phyloP scores from a whole-genome alignment of 2,888 invertebrate species.

The Cephus runcator region DNA sequence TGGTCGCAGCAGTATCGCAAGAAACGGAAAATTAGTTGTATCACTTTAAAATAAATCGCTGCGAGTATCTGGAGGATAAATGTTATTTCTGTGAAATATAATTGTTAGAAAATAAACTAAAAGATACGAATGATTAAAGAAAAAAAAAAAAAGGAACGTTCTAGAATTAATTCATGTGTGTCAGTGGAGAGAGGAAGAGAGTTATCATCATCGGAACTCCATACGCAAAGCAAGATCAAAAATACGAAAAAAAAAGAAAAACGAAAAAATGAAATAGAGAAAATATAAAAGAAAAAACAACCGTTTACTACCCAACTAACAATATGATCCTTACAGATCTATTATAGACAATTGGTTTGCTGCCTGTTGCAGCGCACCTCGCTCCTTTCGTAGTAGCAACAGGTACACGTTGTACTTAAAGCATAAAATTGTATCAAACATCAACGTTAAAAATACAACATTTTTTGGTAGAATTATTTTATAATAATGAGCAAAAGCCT shows the following conservation, averaged over 20 bases:
- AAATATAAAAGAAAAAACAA: conserved; percentile 14
- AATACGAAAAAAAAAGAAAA: background rate
- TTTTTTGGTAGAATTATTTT: background rate
- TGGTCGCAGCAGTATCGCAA: background rate
- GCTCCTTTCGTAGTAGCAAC: conserved; percentile 15
- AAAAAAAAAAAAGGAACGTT: background rate
- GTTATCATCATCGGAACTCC: background rate
- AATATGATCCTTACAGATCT: conserved; percentile 12
- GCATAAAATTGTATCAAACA: conserved; percentile 13
- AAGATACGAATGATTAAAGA: background rate
- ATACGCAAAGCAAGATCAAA: background rate
- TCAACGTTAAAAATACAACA: conserved; percentile 7
- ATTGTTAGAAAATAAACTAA: background rate
- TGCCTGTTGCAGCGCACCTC: conserved; percentile 3
- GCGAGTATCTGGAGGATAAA: background rate
- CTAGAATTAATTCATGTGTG: background rate
- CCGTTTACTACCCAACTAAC: conserved; percentile 11
- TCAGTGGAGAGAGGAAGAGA: background rate
- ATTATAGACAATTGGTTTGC: conserved; percentile 10
- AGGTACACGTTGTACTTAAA: conserved; percentile 19
- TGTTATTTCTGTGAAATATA: background rate
- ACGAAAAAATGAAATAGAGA: conserved; percentile 1
- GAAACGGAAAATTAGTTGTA: background rate
- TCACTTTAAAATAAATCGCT: background rate
- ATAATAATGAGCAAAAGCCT: background rate